Percentiles rank a stretch among this genome's conserved stretches.
These are phyloP conservation scores for Andrena dorsata DNA, from an alignment of 2,888 invertebrate species.

Conservation along the genomic window DNA sequence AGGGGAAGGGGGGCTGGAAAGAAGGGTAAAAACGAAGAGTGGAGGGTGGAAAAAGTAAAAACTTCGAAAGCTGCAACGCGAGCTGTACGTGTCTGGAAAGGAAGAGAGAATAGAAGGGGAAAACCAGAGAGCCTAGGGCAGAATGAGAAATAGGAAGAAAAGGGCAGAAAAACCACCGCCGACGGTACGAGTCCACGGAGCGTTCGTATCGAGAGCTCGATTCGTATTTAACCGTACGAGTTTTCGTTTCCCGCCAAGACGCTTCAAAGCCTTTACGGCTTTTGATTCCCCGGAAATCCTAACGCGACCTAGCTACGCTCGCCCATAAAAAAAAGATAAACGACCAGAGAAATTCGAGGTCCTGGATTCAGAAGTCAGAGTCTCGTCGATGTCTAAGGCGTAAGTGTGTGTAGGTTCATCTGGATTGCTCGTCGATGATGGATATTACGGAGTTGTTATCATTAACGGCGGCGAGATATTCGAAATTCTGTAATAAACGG, in stretches of 20 bases:
- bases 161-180: slow-evolving; percentile 32
- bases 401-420: too few relatives aligned
- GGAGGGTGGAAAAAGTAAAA: slow-evolving; percentile 36
- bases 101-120: slow-evolving; percentile 35
- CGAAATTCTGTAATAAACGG: too few relatives aligned
- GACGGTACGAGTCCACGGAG: slow-evolving; percentile 20
- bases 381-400: too few relatives aligned
- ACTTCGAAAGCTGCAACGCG: slow-evolving; percentile 56
- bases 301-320: background rate
- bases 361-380: background rate
- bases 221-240: slow-evolving; percentile 41
- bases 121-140: slow-evolving; percentile 20
- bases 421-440: too few relatives aligned
- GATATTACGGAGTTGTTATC: too few relatives aligned
- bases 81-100: slow-evolving; percentile 58
- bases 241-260: slow-evolving; percentile 41
- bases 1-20: background rate
- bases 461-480: too few relatives aligned
- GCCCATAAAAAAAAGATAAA: background rate
- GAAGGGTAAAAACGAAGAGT: slow-evolving; percentile 26
- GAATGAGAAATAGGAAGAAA: slow-evolving; percentile 47
- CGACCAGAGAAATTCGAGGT: background rate
- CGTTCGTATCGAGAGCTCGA: slow-evolving; percentile 43
- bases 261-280: slow-evolving; percentile 33
- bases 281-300: slow-evolving; percentile 32